phyloP scores from a whole-genome alignment of 2,113 vertebrate genomes.

The Natator depressus region DNA sequence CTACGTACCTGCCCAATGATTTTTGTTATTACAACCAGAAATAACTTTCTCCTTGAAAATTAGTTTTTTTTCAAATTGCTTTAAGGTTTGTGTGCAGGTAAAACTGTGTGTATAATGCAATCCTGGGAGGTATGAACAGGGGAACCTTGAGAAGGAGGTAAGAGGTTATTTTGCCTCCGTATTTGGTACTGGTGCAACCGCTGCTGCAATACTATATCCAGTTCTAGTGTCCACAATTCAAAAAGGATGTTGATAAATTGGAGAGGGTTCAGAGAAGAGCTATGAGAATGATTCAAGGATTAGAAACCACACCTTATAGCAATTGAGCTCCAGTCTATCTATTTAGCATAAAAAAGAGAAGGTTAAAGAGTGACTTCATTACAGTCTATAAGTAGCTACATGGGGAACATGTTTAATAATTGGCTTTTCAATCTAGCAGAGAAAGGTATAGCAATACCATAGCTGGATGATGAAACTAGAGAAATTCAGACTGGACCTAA shows the following conservation, averaged over 20 bases:
- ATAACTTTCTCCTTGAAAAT: neutral
- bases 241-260: neutral
- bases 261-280: neutral
- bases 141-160: neutral
- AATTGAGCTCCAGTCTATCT: neutral
- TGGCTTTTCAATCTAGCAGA: neutral
- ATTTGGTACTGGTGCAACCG: neutral
- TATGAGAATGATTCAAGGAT: neutral
- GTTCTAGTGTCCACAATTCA: neutral
- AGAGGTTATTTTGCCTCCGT: neutral
- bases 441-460: neutral
- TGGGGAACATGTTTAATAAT: neutral
- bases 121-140: neutral
- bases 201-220: neutral
- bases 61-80: neutral
- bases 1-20: neutral
- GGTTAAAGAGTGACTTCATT: neutral
- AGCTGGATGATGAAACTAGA: neutral
- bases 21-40: neutral
- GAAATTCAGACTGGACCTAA: neutral
- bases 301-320: neutral
- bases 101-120: neutral
- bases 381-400: neutral
- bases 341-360: neutral
- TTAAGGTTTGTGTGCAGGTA: neutral